phyloP scores from a whole-genome alignment of 37 sponge, comb jelly and placozoan genomes.

The Theonella swinhoei region DNA sequence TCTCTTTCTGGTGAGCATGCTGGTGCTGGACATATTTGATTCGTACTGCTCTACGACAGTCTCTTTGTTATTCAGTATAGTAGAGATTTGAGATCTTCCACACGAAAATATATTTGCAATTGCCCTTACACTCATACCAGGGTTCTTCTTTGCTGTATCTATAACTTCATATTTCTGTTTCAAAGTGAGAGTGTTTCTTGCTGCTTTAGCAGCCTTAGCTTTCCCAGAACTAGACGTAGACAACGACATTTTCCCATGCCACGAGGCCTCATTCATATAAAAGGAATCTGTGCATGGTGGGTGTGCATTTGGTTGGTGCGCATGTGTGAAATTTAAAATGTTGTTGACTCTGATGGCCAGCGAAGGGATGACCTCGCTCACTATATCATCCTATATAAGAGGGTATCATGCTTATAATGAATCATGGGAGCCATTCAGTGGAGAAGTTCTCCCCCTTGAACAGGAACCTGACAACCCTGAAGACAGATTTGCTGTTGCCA shows the following conservation, averaged over 20 bases:
- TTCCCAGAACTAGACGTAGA: not conserved
- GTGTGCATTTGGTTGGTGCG: no score
- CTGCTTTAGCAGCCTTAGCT: no score
- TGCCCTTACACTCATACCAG: no score
- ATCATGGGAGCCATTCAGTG: conserved; percentile 11
- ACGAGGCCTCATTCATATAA: not conserved
- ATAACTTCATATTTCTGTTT: conserved; percentile 14
- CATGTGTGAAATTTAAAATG: not conserved
- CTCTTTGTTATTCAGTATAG: conserved; percentile 48
- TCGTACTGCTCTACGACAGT: conserved; percentile 7
- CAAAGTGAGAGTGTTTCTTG: not conserved
- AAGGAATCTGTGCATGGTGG: no score
- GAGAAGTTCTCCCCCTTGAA: conserved; percentile 16
- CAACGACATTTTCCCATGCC: no score
- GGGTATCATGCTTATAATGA: conserved; percentile 26
- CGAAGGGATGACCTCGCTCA: not conserved
- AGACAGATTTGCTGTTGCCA: conserved; percentile 27
- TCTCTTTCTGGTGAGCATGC: conserved; percentile 21
- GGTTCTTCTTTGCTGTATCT: not conserved
- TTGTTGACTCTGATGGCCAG: not conserved
- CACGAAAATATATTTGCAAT: no score
- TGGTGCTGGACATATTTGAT: conserved; percentile 12
- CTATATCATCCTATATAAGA: conserved; percentile 1
- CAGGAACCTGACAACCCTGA: conserved; percentile 45
- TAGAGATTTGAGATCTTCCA: conserved; percentile 46